Evolutionary conservation across 1,140 invertebrate species (phyloP).

Genomic region (Adelges cooleyi): DNA sequence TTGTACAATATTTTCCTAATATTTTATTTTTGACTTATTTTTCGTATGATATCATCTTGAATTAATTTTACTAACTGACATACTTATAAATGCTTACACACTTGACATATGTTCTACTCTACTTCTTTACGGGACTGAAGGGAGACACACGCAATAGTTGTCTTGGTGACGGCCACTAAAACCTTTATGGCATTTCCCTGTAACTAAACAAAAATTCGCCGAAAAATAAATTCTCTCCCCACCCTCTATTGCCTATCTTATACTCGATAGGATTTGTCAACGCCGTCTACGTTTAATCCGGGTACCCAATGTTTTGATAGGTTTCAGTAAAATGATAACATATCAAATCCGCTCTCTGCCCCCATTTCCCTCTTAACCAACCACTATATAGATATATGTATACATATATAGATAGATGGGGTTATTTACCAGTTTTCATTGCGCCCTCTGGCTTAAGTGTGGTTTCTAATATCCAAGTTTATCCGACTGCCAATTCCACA

Average conservation of each 20-base stretch:
- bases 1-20: too few species aligned
- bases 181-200: neutral
- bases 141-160: neutral
- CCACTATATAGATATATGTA: too few species aligned
- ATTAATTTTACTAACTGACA: too few species aligned
- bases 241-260: neutral
- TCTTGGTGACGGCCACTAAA: constrained; percentile 9
- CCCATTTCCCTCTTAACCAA: neutral
- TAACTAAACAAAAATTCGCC: neutral
- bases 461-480: neutral
- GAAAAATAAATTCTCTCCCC: constrained; percentile 3
- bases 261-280: constrained; percentile 16
- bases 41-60: too few species aligned
- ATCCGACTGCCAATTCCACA: neutral
- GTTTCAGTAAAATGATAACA: constrained; percentile 11
- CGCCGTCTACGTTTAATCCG: constrained; percentile 8
- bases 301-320: constrained; percentile 9
- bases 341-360: neutral
- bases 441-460: neutral
- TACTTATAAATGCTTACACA: neutral
- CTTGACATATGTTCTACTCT: constrained; percentile 6
- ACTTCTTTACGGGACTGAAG: neutral
- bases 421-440: neutral
- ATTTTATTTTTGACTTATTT: too few species aligned
- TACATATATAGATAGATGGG: neutral